phyloP scores from a whole-genome alignment of 2,888 invertebrate genomes.

The Glaucopsyche alexis region DNA sequence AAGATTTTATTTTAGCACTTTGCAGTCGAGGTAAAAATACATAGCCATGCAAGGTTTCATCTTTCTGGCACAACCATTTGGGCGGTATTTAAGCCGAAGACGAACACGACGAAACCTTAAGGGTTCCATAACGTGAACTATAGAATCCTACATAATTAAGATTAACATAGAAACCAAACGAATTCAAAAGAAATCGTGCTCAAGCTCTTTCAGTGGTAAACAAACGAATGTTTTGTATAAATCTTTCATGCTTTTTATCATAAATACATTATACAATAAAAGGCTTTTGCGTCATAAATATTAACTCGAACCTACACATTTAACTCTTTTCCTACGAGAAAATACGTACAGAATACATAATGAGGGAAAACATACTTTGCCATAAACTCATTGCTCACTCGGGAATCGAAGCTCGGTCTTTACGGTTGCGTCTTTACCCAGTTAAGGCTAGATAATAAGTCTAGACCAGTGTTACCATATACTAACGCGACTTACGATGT shows the following conservation, averaged over 20 bases:
- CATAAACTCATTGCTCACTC: conserved; percentile 42
- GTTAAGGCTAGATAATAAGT: conserved; percentile 45
- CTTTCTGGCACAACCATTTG: no score
- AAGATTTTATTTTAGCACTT: no score
- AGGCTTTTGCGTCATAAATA: conserved; percentile 35
- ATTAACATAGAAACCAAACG: not conserved
- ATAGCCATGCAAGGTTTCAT: no score
- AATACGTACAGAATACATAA: conserved; percentile 48
- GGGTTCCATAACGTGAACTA: no score
- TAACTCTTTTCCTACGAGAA: conserved; percentile 39
- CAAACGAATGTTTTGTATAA: not conserved
- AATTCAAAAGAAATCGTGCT: conserved; percentile 1
- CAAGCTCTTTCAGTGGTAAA: not conserved
- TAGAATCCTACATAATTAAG: not conserved
- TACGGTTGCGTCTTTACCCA: conserved; percentile 43
- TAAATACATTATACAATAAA: conserved; percentile 32
- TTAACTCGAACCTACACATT: conserved; percentile 36
- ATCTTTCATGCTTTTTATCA: conserved; percentile 20
- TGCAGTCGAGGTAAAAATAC: no score
- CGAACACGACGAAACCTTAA: no score
- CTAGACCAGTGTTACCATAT: conserved; percentile 42
- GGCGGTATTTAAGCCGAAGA: no score
- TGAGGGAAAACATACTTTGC: conserved; percentile 45
- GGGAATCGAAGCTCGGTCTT: conserved; percentile 46
- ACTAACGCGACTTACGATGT: conserved; percentile 38